Percentiles rank a stretch among this genome's conserved stretches.
These are phyloP conservation scores for Micromussa lordhowensis DNA, from an alignment of 92 coral and sea anemone genomes.

Conservation along the genomic window DNA sequence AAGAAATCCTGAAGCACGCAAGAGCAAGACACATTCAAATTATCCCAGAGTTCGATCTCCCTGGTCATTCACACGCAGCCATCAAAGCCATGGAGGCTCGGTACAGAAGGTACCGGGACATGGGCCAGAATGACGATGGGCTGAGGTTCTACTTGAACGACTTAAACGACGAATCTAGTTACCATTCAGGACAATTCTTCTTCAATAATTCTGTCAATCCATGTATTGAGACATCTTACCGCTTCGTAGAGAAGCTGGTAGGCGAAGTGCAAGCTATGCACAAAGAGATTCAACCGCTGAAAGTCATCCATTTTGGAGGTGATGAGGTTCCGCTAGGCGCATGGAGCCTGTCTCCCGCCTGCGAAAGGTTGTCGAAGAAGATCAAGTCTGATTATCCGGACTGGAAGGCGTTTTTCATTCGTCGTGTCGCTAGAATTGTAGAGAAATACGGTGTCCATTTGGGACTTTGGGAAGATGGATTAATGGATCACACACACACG, in stretches of 20 bases:
- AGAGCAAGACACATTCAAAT: conserved; percentile 66
- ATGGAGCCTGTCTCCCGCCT: conserved; percentile 80
- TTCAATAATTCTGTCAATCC: conserved; percentile 83
- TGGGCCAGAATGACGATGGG: conserved; percentile 47
- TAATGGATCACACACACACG: conserved; percentile 19
- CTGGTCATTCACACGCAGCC: conserved; percentile 91
- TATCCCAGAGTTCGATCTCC: conserved; percentile 90
- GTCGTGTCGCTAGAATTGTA: conserved; percentile 67
- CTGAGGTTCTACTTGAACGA: conserved; percentile 68
- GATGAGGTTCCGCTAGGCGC: conserved; percentile 90
- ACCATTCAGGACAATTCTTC: conserved; percentile 78
- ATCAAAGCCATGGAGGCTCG: conserved; percentile 80
- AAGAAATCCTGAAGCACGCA: conserved; percentile 72
- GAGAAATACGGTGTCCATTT: conserved; percentile 60
- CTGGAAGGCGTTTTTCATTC: conserved; percentile 70
- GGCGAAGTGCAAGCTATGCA: conserved; percentile 55
- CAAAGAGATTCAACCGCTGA: conserved; percentile 68
- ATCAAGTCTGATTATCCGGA: conserved; percentile 42
- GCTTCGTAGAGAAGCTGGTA: conserved; percentile 68
- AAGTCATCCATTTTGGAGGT: conserved; percentile 85
- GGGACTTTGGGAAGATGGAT: conserved; percentile 87
- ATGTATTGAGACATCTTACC: conserved; percentile 74
- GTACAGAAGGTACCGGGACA: conserved; percentile 31
- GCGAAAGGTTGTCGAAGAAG: conserved; percentile 53
- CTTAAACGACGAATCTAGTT: conserved; percentile 60